Conservation (phyloP, 1,140 invertebrate species). For the Bilobella aurantiaca region DNA sequence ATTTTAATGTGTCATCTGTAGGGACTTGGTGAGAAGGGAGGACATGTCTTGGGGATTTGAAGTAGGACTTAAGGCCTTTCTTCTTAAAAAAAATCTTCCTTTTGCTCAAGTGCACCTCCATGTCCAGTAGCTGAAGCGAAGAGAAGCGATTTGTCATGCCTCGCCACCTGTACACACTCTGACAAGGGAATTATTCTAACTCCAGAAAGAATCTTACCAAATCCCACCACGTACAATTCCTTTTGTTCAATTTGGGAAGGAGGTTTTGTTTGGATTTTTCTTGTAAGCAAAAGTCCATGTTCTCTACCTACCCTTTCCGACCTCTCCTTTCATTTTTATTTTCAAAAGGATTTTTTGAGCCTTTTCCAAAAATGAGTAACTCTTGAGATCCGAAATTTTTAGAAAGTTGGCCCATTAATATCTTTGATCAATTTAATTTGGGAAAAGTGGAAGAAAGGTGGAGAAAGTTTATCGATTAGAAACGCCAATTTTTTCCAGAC, state of each 20-base stretch:
- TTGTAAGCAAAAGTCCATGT: too few relatives aligned
- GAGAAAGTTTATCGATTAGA: neutral
- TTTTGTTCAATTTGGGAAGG: neutral
- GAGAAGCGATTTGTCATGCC: slow-evolving; percentile 34
- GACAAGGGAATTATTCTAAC: too few relatives aligned
- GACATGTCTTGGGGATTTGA: neutral
- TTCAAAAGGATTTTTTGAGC: too few relatives aligned
- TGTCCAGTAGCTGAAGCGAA: slow-evolving; percentile 33
- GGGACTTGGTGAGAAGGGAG: too few relatives aligned
- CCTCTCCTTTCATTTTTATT: too few relatives aligned
- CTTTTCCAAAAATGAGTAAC: too few relatives aligned
- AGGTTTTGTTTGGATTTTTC: too few relatives aligned
- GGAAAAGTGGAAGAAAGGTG: neutral
- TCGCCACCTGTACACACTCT: slow-evolving; percentile 34
- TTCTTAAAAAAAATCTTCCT: neutral
- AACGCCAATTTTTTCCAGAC: neutral
- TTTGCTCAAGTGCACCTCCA: slow-evolving; percentile 7
- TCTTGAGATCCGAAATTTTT: too few relatives aligned
- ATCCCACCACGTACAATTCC: neutral
- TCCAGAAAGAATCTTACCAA: neutral
- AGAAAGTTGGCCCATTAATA: too few relatives aligned
- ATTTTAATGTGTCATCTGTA: neutral
- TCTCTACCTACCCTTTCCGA: too few relatives aligned
- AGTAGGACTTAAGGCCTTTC: neutral
- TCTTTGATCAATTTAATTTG: slow-evolving; percentile 3